These are phyloP conservation scores for Lasius fuliginosus DNA, from an alignment of 2,888 invertebrate species.

Conservation along the genomic window DNA sequence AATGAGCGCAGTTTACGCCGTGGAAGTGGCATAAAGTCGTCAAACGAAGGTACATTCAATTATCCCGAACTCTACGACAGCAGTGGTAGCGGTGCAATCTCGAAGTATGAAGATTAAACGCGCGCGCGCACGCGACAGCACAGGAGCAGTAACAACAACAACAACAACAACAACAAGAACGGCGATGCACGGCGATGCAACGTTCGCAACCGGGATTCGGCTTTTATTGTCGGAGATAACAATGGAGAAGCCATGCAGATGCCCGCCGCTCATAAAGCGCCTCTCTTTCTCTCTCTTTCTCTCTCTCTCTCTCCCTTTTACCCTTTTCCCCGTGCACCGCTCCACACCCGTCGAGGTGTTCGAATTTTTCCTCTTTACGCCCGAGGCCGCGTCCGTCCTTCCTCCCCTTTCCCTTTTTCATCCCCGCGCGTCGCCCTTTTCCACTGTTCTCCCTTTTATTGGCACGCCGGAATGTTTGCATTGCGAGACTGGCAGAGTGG, in stretches of 20 bases:
- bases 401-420: neutral
- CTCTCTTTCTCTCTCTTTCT: neutral
- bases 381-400: constrained; percentile 22
- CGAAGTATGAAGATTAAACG: constrained; percentile 74
- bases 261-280: constrained; percentile 67
- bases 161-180: neutral
- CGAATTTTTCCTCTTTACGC: constrained; percentile 73
- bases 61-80: constrained; percentile 68
- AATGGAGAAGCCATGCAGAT: constrained; percentile 70
- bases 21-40: constrained; percentile 41
- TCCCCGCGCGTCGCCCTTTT: constrained; percentile 55
- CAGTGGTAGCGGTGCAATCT: constrained; percentile 44
- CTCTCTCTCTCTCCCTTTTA: neutral
- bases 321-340: constrained; percentile 14
- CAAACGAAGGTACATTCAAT: constrained; percentile 76
- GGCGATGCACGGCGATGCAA: neutral
- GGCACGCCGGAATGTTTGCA: constrained; percentile 68
- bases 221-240: constrained; percentile 75
- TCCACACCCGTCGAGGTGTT: constrained; percentile 61
- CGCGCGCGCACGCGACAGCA: constrained; percentile 50
- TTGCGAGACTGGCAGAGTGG: constrained; percentile 48
- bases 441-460: constrained; percentile 60
- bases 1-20: constrained; percentile 56
- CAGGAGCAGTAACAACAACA: constrained; percentile 42
- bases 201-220: constrained; percentile 53